Evolutionary conservation across 2,888 invertebrate genomes (phyloP).

Genomic region (Ornithoptera priamus): DNA sequence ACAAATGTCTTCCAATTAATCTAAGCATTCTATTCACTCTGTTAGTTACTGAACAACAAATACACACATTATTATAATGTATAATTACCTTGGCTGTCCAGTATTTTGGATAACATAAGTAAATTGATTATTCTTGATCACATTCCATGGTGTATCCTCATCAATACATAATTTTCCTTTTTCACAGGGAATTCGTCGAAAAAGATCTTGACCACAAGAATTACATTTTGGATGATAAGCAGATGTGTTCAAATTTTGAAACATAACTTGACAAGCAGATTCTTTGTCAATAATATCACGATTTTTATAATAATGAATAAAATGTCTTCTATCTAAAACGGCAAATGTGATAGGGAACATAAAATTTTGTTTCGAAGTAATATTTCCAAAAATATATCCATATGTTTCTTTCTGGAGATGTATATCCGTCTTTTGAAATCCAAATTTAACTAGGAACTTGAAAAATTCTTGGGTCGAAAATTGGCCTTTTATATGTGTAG

Average conservation of each 20-base stretch:
- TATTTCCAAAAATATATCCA: constrained; percentile 98
- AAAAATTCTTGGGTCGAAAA: constrained; percentile 85
- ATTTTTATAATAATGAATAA: constrained; percentile 94
- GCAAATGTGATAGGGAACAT: constrained; percentile 88
- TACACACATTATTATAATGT: background rate
- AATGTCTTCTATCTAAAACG: constrained; percentile 93
- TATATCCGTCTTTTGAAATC: constrained; percentile 96
- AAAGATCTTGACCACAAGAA: constrained; percentile 86
- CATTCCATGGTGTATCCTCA: constrained; percentile 91
- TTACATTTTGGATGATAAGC: constrained; percentile 93
- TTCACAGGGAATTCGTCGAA: constrained; percentile 92
- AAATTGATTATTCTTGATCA: constrained; percentile 93
- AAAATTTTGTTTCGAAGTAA: constrained; percentile 86
- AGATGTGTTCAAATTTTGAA: constrained; percentile 87
- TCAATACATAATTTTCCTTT: constrained; percentile 88
- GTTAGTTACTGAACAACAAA: no score
- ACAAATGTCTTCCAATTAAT: no score
- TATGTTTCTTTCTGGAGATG: constrained; percentile 91
- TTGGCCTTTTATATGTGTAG: constrained; percentile 67
- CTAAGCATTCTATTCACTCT: no score
- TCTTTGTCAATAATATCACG: constrained; percentile 82
- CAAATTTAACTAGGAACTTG: constrained; percentile 96
- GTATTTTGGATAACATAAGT: constrained; percentile 95
- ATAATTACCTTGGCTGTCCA: constrained; percentile 90
- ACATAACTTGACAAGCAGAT: constrained; percentile 91